Evolutionary conservation across 2,113 vertebrate species (phyloP), one percentile per base, ranked within the genome.

Genomic region (Epinephelus fuscoguttatus): DNA sequence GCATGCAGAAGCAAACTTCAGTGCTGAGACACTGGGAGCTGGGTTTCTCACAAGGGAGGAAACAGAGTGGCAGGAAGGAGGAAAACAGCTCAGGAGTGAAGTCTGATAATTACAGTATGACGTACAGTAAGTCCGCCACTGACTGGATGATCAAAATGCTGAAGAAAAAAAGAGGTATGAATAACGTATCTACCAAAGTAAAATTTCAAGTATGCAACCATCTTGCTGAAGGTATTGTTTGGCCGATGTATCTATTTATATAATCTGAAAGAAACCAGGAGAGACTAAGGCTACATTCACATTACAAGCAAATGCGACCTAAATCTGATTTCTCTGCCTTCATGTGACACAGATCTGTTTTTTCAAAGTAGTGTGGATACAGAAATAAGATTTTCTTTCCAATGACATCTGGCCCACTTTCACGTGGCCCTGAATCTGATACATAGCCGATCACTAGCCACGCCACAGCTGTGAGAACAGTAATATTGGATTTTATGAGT

Each of bases 1-100:
- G 87, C 93, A 94, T 74, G 78, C 74, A 50, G 76, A 88, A 59
- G 70, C 53, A 70, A 80, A 78, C 75, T 30, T 25, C 19, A 75
- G 49, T 37, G 25, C 33, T n/a, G 42, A 80, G 56, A 57, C 57
- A 56, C 61, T 13, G 49, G 14, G 18, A 6, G 1, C 27, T 42
- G 18, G 30, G 27, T 45, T 59, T 52, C 30, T 14, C 40, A 75
- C 66, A 59, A 11, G 42, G 61, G 18, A 53, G 70, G n/a, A 50
- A 63, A 27, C 7, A 18, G 25, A 76, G 33, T 1, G 37, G 42
- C 13, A 66, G 23, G 53, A 45, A 18, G 33, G 68, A 53, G 30
- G 17, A 77, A 57, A 59, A 47, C 17, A n/a, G 14, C 53, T 56
- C 40, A 37, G 49, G 45, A 50, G 27, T 64, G 33, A 45, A 37